A percentile compares a stretch with the other conserved stretches of the same genome.
phyloP scores from a whole-genome alignment of 2,888 invertebrate species.

The Agrochola circellaris region DNA sequence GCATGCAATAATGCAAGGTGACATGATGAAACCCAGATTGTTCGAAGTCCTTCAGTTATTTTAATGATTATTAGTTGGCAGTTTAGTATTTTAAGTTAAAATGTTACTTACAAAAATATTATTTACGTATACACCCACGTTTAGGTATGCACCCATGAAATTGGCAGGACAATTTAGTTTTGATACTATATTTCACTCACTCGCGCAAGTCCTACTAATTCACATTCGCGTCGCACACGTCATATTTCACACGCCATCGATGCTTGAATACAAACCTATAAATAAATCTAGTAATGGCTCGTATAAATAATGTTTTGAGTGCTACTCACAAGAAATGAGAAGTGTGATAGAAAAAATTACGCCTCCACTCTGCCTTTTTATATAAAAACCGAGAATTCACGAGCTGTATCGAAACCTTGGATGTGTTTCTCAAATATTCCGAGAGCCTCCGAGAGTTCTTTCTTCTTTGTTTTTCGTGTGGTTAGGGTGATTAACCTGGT shows the following conservation, averaged over 20 bases:
- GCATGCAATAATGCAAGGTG: neutral
- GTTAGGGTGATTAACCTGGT: too few relatives aligned
- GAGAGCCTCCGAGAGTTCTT: neutral
- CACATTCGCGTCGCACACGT: conserved; percentile 20
- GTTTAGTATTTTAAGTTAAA: neutral
- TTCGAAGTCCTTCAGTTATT: neutral
- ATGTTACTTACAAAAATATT: neutral
- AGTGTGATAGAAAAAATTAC: conserved; percentile 71
- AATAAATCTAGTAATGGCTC: conserved; percentile 58
- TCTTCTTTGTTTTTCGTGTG: too few relatives aligned
- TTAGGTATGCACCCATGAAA: neutral
- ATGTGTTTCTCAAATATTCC: conserved; percentile 54
- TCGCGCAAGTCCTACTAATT: neutral
- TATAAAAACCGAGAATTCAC: conserved; percentile 66
- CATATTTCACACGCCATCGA: conserved; percentile 53
- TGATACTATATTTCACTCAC: neutral
- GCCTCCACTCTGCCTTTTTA: conserved; percentile 46
- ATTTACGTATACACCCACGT: neutral
- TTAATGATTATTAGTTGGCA: neutral
- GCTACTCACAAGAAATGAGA: conserved; percentile 69
- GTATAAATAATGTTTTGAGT: conserved; percentile 63
- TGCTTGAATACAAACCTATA: conserved; percentile 46
- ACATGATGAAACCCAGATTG: neutral
- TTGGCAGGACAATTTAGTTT: neutral
- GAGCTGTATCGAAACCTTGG: conserved; percentile 52